A percentile compares a stretch with the other conserved stretches of the same genome.
Conservation (phyloP, 1,140 invertebrate genomes). For the Aphelinus certus region DNA sequence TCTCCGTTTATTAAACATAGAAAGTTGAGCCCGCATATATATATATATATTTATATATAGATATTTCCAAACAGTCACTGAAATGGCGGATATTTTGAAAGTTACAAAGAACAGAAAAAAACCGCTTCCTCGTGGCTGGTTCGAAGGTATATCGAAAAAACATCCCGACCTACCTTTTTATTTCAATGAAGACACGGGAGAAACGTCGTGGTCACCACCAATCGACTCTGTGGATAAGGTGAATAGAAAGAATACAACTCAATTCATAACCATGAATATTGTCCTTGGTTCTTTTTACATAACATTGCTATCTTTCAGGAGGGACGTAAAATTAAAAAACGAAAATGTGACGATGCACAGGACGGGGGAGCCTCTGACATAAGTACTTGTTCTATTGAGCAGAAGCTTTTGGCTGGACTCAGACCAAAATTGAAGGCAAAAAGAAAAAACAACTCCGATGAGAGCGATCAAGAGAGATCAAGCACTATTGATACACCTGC, state of each 20-base stretch:
- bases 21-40: too few species aligned
- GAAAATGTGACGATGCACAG: constrained; percentile 20
- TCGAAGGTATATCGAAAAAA: constrained; percentile 47
- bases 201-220: constrained; percentile 49
- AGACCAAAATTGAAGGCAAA: constrained; percentile 35
- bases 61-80: too few species aligned
- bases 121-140: constrained; percentile 43
- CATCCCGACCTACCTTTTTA: constrained; percentile 54
- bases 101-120: constrained; percentile 8
- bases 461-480: constrained; percentile 8
- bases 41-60: too few species aligned
- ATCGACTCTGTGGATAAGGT: constrained; percentile 26
- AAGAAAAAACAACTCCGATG: constrained; percentile 4
- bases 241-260: constrained; percentile 1
- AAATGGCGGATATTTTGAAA: constrained; percentile 9
- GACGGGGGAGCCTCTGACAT: constrained; percentile 8
- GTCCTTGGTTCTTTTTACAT: constrained; percentile 4
- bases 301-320: neutral
- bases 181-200: constrained; percentile 54
- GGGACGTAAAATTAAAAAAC: constrained; percentile 16
- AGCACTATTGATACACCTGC: constrained; percentile 28
- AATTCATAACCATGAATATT: too few species aligned
- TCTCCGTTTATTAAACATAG: too few species aligned
- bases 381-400: constrained; percentile 16
- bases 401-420: constrained; percentile 6